Conservation (phyloP, 37 sponge, comb jelly and placozoan genomes). For the Halisarca cf. caerulea region DNA sequence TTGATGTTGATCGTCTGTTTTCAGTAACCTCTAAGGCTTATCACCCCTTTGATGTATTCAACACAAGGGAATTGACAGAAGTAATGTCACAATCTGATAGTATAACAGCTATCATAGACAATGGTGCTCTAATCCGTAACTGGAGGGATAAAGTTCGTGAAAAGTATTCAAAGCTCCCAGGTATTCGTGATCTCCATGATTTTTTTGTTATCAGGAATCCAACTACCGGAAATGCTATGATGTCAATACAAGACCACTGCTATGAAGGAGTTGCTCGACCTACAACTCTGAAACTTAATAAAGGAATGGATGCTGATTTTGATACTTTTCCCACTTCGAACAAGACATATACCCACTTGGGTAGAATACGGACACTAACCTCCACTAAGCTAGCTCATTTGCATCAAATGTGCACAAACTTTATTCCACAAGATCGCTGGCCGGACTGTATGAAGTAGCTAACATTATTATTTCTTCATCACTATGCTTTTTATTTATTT, state of each 20-base stretch:
- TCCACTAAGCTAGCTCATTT: background rate
- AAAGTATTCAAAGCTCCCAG: constrained; percentile 28
- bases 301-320: background rate
- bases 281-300: background rate
- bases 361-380: background rate
- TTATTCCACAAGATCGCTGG: background rate
- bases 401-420: background rate
- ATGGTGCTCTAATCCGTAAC: background rate
- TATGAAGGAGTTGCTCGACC: background rate
- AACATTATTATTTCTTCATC: no score
- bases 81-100: background rate
- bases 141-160: background rate
- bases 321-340: background rate
- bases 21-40: background rate
- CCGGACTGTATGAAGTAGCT: background rate
- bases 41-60: background rate
- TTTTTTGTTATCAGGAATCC: background rate
- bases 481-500: background rate
- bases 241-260: background rate
- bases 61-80: background rate
- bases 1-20: background rate
- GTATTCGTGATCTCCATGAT: constrained; percentile 11
- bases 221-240: background rate
- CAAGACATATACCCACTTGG: background rate
- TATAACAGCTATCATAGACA: background rate